Conservation (phyloP, 2,113 vertebrate genomes). For the Engystomops pustulosus region DNA sequence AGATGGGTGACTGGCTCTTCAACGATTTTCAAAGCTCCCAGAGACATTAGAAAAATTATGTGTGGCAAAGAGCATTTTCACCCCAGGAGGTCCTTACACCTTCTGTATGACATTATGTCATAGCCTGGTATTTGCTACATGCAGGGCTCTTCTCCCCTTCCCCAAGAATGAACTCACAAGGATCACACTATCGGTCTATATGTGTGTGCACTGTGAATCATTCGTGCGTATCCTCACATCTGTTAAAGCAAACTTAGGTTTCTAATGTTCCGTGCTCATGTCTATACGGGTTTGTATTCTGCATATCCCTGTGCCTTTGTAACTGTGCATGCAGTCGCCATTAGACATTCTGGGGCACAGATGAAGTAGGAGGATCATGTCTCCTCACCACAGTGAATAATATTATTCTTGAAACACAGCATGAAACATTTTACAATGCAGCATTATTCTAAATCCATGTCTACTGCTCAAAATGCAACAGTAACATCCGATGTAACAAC, state of each 20-base stretch:
- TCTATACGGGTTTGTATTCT: slow-evolving; percentile 7
- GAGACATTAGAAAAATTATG: background rate
- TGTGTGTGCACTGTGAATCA: background rate
- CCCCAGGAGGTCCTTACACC: slow-evolving; percentile 27
- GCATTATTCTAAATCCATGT: slow-evolving; percentile 2
- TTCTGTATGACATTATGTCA: slow-evolving; percentile 19
- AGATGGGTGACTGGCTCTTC: slow-evolving; percentile 39
- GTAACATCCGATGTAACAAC: background rate
- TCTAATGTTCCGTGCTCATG: background rate
- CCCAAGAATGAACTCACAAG: background rate
- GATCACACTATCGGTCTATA: background rate
- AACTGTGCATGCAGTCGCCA: slow-evolving; percentile 8
- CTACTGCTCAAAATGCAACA: background rate
- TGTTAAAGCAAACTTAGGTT: background rate
- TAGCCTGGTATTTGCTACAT: background rate
- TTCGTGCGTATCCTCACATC: background rate
- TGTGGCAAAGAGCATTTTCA: background rate
- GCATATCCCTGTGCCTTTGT: slow-evolving; percentile 8
- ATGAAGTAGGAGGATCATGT: slow-evolving; percentile 31
- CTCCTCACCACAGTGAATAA: slow-evolving; percentile 18
- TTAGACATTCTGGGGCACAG: slow-evolving; percentile 31
- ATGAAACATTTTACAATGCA: slow-evolving; percentile 10
- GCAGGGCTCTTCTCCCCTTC: background rate
- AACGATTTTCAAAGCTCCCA: background rate
- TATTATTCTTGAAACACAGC: background rate